Percentiles rank a stretch among this genome's conserved stretches.
phyloP scores from a whole-genome alignment of 2,113 vertebrate genomes.

The Brachypteracias leptosomus region DNA sequence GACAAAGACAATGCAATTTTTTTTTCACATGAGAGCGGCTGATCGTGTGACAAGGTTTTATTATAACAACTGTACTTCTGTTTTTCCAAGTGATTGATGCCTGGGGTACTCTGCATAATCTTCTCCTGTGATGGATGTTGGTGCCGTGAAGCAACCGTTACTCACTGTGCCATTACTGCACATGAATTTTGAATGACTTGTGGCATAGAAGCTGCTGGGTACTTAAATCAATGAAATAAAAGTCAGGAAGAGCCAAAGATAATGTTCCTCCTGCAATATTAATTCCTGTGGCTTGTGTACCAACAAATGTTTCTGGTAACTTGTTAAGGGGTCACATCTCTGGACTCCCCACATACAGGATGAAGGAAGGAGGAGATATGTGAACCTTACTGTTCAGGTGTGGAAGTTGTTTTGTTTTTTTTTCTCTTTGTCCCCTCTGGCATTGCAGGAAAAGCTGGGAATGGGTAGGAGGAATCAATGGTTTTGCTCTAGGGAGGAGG shows the following conservation, averaged over 20 bases:
- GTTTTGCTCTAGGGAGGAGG: neutral
- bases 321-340: neutral
- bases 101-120: neutral
- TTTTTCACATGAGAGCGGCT: neutral
- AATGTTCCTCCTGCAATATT: neutral
- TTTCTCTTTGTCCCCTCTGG: neutral
- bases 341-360: fast-evolving
- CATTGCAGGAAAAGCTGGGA: neutral
- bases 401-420: neutral
- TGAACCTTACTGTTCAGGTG: neutral
- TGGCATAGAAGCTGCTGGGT: neutral
- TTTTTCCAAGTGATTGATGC: constrained; percentile 4
- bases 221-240: neutral
- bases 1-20: neutral
- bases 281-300: neutral
- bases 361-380: neutral
- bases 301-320: neutral
- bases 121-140: neutral
- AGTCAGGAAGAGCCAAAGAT: neutral
- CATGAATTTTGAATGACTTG: constrained; percentile 25
- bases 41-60: neutral
- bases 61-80: neutral
- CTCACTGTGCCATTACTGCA: neutral
- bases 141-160: neutral
- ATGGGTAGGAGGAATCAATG: neutral